Conservation (phyloP, 2,888 invertebrate genomes). For the Unio delphinus region DNA sequence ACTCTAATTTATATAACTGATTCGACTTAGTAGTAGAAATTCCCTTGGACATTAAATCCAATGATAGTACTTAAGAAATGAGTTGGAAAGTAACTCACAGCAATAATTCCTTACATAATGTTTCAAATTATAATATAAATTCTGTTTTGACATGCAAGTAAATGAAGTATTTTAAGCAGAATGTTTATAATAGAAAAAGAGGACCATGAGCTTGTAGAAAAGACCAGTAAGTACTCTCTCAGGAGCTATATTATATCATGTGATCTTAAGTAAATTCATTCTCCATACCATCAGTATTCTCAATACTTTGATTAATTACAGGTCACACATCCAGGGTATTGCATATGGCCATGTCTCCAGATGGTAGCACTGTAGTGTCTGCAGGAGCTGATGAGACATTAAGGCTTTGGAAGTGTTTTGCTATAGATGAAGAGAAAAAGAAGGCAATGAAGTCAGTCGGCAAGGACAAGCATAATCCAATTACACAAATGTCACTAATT, state of each 20-base stretch:
- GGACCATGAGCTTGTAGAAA: too few relatives aligned
- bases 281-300: not conserved
- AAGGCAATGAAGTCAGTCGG: conserved; percentile 43
- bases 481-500: conserved; percentile 20
- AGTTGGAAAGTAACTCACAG: too few relatives aligned
- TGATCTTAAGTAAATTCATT: too few relatives aligned
- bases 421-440: conserved; percentile 56
- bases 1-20: too few relatives aligned
- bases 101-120: too few relatives aligned
- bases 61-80: too few relatives aligned
- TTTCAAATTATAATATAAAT: too few relatives aligned
- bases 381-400: conserved; percentile 97
- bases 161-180: not conserved
- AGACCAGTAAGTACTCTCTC: too few relatives aligned
- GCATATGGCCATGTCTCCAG: conserved; percentile 93
- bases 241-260: too few relatives aligned
- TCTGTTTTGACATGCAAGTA: not conserved
- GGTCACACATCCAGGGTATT: conserved; percentile 93
- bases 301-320: conserved; percentile 24
- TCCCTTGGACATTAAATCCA: too few relatives aligned
- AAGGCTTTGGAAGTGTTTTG: conserved; percentile 95
- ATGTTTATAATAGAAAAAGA: not conserved
- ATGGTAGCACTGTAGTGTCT: conserved; percentile 92
- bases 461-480: conserved; percentile 36
- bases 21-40: too few relatives aligned